Conservation (phyloP, 2,113 vertebrate genomes). For the Drymodes brunneopygia region DNA sequence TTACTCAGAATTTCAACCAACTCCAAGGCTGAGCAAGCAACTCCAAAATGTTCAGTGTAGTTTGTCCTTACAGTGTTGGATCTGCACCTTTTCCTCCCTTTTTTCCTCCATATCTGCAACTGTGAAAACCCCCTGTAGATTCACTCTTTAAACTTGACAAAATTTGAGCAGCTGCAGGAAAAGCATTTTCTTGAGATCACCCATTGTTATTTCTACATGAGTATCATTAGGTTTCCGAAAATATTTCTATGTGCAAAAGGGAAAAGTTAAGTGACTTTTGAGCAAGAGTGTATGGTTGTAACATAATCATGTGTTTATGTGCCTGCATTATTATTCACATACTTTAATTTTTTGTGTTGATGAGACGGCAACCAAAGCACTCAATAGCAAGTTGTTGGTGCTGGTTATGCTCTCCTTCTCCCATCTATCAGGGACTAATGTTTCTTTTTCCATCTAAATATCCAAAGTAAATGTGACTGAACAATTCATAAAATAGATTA, state of each 20-base stretch:
- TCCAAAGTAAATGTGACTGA: not conserved
- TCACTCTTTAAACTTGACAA: not conserved
- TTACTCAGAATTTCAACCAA: not conserved
- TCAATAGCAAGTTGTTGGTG: not conserved
- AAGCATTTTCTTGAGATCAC: not conserved
- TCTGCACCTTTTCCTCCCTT: not conserved
- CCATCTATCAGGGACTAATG: not conserved
- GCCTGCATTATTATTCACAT: not conserved
- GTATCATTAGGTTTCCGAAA: not conserved
- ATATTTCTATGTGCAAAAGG: not conserved
- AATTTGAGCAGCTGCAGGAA: not conserved
- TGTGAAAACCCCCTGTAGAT: not conserved
- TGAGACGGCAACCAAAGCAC: not conserved
- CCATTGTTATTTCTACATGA: not conserved
- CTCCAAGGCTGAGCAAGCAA: not conserved
- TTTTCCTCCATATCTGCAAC: not conserved
- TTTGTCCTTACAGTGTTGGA: not conserved
- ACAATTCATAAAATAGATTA: not conserved
- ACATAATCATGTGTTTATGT: not conserved
- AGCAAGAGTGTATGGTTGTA: not conserved
- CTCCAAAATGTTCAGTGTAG: not conserved
- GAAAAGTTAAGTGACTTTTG: not conserved
- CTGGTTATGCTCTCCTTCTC: not conserved
- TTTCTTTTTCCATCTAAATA: not conserved
- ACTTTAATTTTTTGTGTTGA: not conserved